Evolutionary conservation across 2,113 vertebrate genomes (phyloP), one percentile per base, ranked within the genome.

Genomic region (Bufo bufo): DNA sequence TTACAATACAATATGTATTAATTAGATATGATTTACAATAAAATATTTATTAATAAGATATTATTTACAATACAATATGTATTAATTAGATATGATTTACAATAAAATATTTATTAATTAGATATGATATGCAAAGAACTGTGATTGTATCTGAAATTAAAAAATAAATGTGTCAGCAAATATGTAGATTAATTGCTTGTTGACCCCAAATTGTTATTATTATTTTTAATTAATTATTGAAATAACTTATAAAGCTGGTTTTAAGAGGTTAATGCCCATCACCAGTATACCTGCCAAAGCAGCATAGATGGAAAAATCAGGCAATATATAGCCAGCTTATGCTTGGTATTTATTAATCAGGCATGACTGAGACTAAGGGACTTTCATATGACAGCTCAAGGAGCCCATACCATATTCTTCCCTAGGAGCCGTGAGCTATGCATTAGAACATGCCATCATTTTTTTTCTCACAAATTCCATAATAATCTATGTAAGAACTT

Each of bases 31-130:
- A 75, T 50, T 75, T 49, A 58, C 3, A 33, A 33, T 54, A n/a
- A 84, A 84, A 71, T 71, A 71, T 54, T 23, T 33, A 69, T 71
- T 84, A 52, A 71, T 69, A 20, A 81, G 19, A 61, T 47, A 61
- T 50, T 16, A 75, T 50, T 75, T 49, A 58, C 3, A 33, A 33
- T 54, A n/a, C 69, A 84, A 71, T 71, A 71, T 54, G 50, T 33
- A 69, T 71, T 84, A 52, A 71, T 69, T 19, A 81, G 19, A 61
- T 47, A 61, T 50, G 47, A 75, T 50, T 75, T 49, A 58, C 3
- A 33, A 33, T 54, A n/a, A 84, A 84, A 71, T 71, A 71, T 54
- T 23, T 33, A 69, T 71, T 84, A 52, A 71, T 69, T 19, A 81
- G 19, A 61, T 47, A 61, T 50, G 47, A 75, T 50, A 50, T 49